Conservation (phyloP, 2,113 vertebrate species). For the Prionailurus viverrinus region DNA sequence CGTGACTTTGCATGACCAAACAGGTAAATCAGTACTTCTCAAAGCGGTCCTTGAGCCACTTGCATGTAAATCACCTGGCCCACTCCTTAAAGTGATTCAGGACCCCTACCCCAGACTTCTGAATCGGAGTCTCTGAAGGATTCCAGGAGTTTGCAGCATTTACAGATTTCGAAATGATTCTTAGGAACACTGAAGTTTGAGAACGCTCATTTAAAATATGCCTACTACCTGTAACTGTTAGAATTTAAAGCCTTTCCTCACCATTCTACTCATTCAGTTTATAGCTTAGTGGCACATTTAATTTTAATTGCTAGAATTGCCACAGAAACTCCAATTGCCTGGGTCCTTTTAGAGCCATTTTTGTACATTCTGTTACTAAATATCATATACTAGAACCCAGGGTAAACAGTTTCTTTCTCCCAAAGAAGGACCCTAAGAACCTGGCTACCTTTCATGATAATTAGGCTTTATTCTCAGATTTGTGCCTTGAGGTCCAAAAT, state of each 20-base stretch:
- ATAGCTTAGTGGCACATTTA: neutral
- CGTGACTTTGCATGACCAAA: slow-evolving; percentile 23
- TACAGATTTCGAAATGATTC: slow-evolving; percentile 24
- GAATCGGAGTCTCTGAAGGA: slow-evolving; percentile 9
- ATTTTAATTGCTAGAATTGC: neutral
- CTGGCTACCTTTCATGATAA: neutral
- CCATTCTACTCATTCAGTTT: neutral
- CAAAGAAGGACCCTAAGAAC: neutral
- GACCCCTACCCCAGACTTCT: neutral
- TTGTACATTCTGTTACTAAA: neutral
- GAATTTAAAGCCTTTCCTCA: neutral
- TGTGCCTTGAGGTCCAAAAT: neutral
- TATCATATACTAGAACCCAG: slow-evolving; percentile 11
- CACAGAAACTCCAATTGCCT: neutral
- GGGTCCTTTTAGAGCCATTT: slow-evolving; percentile 25
- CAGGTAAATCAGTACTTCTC: slow-evolving; percentile 33
- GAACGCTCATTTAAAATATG: slow-evolving; percentile 12
- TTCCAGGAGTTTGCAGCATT: slow-evolving; percentile 3
- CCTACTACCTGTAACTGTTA: neutral
- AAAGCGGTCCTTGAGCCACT: neutral
- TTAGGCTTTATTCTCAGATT: slow-evolving; percentile 20
- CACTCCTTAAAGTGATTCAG: neutral
- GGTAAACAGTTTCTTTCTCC: slow-evolving; percentile 10
- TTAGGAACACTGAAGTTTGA: neutral
- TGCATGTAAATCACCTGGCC: neutral